Evolutionary conservation across 1,140 invertebrate genomes (phyloP), one percentile per base, ranked within the genome.

Genomic region (Penaeus indicus): DNA sequence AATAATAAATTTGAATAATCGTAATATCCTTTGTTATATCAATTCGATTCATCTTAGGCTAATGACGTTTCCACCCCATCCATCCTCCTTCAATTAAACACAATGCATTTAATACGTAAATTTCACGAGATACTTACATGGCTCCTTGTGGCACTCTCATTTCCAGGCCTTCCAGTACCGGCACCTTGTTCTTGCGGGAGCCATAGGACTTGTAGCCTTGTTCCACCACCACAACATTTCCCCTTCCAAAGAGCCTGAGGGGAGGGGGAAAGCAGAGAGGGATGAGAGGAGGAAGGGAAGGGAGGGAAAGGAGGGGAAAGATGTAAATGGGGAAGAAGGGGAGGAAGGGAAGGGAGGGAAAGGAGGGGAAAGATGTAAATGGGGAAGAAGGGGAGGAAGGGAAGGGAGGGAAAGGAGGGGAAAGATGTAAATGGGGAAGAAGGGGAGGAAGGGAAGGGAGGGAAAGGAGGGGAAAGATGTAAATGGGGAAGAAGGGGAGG

Each of bases 121-220:
- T 47, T 84, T 86, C 27, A 97, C 96, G 60, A 32, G 11, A 21
- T 32, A 89, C 88, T 85, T 25, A 89, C 88, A 98, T 98, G 77
- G 96, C 96, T 89, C 97, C 97, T 93, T 97, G 97, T 77, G 96
- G 96, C 69, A 98, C 97, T 64, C 96, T 97, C 96, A 98, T 97
- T 93, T 96, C 96, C 32, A 98, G 95, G 91, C 97, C 96, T 91
- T 96, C 95, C 77, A 98, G 94, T 47, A 98, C 97, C 75, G 96
- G 95, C 91, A 96, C 96, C 25, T 96, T 95, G 86, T 96, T 95
- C 91, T 96, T 96, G 92, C 96, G 96, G 91, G 95, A 95, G 72
- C 97, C 97, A 92, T 98, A 98, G 90, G 95, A 95, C 92, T 98
- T 98, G 94, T 95, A 96, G 10, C 97, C 96, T 91, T 96, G 95